phyloP scores from a whole-genome alignment of 2,888 invertebrate genomes.

The Stictocephala bisonia region DNA sequence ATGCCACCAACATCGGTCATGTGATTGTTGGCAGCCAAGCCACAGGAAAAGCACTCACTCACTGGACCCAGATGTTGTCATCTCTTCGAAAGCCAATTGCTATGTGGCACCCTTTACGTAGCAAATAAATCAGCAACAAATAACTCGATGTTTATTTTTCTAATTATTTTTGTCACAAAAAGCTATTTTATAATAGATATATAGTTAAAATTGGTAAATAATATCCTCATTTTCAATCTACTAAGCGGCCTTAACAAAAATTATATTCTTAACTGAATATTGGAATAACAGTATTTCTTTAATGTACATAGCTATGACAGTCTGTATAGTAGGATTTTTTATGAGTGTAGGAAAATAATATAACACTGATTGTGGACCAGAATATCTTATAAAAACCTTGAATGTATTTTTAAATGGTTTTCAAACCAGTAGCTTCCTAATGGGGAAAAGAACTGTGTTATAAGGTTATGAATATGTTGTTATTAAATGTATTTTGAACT shows the following conservation, averaged over 20 bases:
- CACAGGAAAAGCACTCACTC: slow-evolving; percentile 77
- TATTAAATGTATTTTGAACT: slow-evolving; percentile 18
- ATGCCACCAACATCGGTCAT: slow-evolving; percentile 79
- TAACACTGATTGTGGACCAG: slow-evolving; percentile 19
- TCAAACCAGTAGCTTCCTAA: neutral
- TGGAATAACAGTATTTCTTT: neutral
- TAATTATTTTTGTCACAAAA: slow-evolving; percentile 6
- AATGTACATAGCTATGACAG: neutral
- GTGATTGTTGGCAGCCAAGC: slow-evolving; percentile 81
- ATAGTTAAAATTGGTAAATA: neutral
- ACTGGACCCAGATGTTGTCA: slow-evolving; percentile 88
- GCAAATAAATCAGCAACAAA: slow-evolving; percentile 28
- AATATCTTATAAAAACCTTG: neutral
- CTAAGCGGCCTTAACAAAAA: slow-evolving; percentile 30
- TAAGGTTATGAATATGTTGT: neutral
- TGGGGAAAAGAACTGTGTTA: slow-evolving; percentile 10
- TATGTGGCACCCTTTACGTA: slow-evolving; percentile 84
- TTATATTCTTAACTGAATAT: slow-evolving; percentile 8
- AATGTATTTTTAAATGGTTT: too few relatives aligned
- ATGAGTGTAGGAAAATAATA: neutral
- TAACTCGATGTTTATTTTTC: slow-evolving; percentile 27
- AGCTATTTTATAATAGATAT: slow-evolving; percentile 13
- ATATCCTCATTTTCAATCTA: slow-evolving; percentile 14
- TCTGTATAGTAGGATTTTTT: neutral
- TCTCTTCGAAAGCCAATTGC: slow-evolving; percentile 83